A percentile compares a stretch with the other conserved stretches of the same genome.
Conservation (phyloP, 2,797 vertebrate genomes). For the Notolabrus celidotus region DNA sequence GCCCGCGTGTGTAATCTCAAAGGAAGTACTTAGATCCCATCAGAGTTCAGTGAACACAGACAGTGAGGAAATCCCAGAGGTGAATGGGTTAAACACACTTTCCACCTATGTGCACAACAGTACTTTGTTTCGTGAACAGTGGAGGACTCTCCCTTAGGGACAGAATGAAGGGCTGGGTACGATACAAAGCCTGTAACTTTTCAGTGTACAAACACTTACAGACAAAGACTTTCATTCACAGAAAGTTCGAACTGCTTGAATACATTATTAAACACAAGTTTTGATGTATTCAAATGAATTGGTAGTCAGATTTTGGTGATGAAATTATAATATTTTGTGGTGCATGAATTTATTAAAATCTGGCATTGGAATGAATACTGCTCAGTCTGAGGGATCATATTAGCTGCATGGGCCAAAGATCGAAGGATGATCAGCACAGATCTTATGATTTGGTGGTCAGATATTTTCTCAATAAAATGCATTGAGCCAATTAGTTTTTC, state of each 20-base stretch:
- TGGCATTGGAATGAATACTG: not conserved
- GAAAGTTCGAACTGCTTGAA: constrained; percentile 31
- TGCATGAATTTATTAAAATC: not conserved
- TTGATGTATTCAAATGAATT: constrained; percentile 9
- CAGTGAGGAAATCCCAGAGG: constrained; percentile 64
- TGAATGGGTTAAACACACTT: constrained; percentile 73
- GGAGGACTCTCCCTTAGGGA: constrained; percentile 66
- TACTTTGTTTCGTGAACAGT: constrained; percentile 73
- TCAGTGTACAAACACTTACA: constrained; percentile 31
- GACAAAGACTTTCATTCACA: constrained; percentile 34
- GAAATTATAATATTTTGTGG: not conserved
- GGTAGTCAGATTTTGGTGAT: not conserved
- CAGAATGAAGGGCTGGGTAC: constrained; percentile 46
- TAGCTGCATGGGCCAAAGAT: not conserved
- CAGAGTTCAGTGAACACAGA: constrained; percentile 72
- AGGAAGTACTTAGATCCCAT: constrained; percentile 73
- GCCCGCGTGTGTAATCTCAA: constrained; percentile 62
- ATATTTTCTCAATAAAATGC: not conserved
- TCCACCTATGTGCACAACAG: constrained; percentile 64
- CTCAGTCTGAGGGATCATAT: not conserved
- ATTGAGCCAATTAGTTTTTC: not conserved
- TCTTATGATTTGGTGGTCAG: not conserved
- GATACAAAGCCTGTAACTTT: constrained; percentile 49
- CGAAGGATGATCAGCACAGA: not conserved
- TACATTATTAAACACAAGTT: constrained; percentile 15